Evolutionary conservation across 2,113 vertebrate genomes (phyloP).

Genomic region (Orientallactaga bullata): DNA sequence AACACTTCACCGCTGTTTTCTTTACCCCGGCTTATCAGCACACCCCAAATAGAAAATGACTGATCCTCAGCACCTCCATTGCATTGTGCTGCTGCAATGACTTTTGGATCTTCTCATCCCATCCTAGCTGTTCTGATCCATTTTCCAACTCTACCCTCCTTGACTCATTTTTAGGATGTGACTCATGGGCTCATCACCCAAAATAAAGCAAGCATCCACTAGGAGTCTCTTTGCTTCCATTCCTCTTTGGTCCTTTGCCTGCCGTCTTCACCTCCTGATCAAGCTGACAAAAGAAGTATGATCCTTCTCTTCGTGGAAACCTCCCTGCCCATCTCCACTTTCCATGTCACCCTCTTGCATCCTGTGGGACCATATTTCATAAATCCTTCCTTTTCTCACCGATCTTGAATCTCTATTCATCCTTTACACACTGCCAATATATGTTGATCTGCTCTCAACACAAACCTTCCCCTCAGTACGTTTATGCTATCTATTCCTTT

Average conservation of each 20-base stretch:
- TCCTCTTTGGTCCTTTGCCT: slow-evolving; percentile 15
- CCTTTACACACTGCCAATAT: neutral
- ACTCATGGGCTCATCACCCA: neutral
- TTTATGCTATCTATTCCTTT: neutral
- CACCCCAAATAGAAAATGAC: neutral
- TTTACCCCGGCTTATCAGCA: neutral
- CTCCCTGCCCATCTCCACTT: neutral
- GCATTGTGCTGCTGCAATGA: neutral
- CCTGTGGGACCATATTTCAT: neutral
- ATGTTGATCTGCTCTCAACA: neutral
- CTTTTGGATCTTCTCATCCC: neutral
- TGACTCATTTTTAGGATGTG: neutral
- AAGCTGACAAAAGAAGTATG: neutral
- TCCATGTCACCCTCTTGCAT: neutral
- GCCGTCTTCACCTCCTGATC: neutral
- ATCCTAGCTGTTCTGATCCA: neutral
- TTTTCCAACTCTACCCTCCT: neutral
- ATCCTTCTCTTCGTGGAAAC: slow-evolving; percentile 10
- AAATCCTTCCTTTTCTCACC: neutral
- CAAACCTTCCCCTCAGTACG: neutral
- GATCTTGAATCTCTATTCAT: neutral
- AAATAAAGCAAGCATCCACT: neutral
- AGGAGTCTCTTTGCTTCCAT: neutral
- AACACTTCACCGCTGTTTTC: neutral
- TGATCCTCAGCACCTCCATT: neutral